Base-by-base conservation (phyloP, 2,888 invertebrate genomes). In the Xestia rhomboidea region DNA sequence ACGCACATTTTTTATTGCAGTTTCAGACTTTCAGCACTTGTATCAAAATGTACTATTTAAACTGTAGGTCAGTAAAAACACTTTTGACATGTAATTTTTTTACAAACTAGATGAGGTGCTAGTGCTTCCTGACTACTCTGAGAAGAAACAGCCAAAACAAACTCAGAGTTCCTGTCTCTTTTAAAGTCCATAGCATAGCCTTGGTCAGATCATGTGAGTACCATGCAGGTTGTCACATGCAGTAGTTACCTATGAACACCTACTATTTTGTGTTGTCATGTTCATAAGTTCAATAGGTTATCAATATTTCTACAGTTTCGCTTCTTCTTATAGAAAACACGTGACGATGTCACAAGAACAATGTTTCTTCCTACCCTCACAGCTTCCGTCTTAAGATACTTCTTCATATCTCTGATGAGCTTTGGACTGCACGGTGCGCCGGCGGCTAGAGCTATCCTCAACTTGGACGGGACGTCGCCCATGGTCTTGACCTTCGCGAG, bases 351-450 rank as follows among this genome's bases (percentile, higher is more conserved):
- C 15, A 30, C 27, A 57, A 27, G 57, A 18, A 57, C 27, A 27
- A 57, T 27, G 15, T 30, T 18, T n/a, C n/a, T 54, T 41, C 67
- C 7, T 11, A 97, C 97, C 94, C 95, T 96, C 2, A 97, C 96
- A 78, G 94, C 93, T 10, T 97, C 93, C 0, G 97, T 94, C 34
- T 96, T 95, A 15, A 98, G 91, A 49, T 94, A 84, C n/a, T 95
- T 89, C 71, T 96, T 92, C 88, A 98, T 97, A 69, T 97, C 95
- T 62, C 94, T 94, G 70, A 97, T 97, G 18, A 98, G 94, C 70
- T 97, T 95, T 0, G 97, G 97, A n/a, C 98, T 98, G 92, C 98
- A 98, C 0, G 98, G 97, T 0, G 99, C 97, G 7, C 98, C 99
- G 0, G 98, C 98, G 71, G 97, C 97, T 13, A 98, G 91, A 0